Evolutionary conservation across 92 coral and sea anemone species (phyloP).

Genomic region (Anthopleura xanthogrammica): DNA sequence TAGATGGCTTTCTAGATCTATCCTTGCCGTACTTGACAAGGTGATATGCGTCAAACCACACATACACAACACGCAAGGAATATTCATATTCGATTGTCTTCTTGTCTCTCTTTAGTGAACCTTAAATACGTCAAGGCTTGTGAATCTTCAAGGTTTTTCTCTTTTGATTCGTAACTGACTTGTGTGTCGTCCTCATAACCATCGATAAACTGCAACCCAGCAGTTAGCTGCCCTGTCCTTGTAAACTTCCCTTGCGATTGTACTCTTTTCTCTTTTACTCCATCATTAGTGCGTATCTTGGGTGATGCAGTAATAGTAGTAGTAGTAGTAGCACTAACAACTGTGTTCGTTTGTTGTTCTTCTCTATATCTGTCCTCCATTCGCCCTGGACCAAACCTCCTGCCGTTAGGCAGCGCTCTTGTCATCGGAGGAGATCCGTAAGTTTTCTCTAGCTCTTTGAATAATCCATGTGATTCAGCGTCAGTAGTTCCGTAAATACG

Average conservation of each 20-base stretch:
- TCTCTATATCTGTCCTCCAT: neutral
- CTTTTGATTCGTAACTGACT: neutral
- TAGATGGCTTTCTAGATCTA: no score
- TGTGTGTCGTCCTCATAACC: neutral
- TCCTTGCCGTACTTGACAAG: neutral
- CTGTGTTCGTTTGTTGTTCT: neutral
- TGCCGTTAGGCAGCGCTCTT: slow-evolving; percentile 16
- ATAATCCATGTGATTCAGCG: neutral
- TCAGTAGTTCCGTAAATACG: neutral
- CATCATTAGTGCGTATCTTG: neutral
- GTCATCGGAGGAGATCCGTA: neutral
- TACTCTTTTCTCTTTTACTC: neutral
- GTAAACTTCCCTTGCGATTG: neutral
- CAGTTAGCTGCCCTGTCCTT: neutral
- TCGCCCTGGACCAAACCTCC: neutral
- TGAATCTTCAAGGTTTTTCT: neutral
- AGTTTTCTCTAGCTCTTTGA: neutral
- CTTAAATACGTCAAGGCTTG: slow-evolving; percentile 25
- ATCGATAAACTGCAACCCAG: neutral
- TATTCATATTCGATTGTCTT: slow-evolving; percentile 15
- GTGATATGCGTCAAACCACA: neutral
- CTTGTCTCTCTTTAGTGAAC: slow-evolving; percentile 20
- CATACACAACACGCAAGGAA: neutral
- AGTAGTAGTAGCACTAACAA: neutral
- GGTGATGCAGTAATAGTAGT: neutral